Evolutionary conservation across 2,888 invertebrate genomes (phyloP), one percentile per base, ranked within the genome.

Genomic region (Drosophila seclusa): DNA sequence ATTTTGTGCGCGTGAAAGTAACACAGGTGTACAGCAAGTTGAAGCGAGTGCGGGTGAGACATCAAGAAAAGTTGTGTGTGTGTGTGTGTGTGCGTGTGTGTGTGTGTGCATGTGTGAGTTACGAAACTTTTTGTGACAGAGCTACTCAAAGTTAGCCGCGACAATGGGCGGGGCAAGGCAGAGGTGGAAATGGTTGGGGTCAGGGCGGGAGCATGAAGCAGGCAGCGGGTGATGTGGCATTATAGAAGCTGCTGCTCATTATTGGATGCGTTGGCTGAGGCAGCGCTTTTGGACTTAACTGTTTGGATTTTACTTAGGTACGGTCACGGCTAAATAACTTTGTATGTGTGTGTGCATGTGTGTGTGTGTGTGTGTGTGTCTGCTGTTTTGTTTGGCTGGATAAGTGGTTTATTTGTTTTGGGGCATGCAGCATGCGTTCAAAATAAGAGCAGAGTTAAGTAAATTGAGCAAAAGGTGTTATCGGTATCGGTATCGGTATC

Each of bases 381-480:
- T 42, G 50, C 45, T 18, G 36, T 42, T 67, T 27, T 50, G 21
- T 38, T 32, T 31, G 49, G 45, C 27, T 50, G 27, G 59, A 10
- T 40, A 32, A 29, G 24, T 48, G 34, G 45, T 68, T 24, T 40
- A 52, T 24, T 60, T 38, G 52, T 13, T 40, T 55, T 16, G 52
- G 27, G 13, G 42, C 78, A 78, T 78, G 78, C 78, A 75, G 62
- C 78, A 78, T 78, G 78, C 78, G 34, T 78, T 75, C 52, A 49
- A 62, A 52, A 62, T 78, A 78, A 62, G 75, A 78, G 71, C 62
- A 74, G 64, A 78, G 64, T 58, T 72, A 72, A 64, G 38, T 58
- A 40, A 67, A 57, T 52, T 73, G 73, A 42, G 61, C 67, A 61
- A 68, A 48, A 40, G 58, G 70, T 77, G 77, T 58, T 65, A 65